Evolutionary conservation across 2,888 invertebrate species (phyloP).

Genomic region (Aporophyla nigra): DNA sequence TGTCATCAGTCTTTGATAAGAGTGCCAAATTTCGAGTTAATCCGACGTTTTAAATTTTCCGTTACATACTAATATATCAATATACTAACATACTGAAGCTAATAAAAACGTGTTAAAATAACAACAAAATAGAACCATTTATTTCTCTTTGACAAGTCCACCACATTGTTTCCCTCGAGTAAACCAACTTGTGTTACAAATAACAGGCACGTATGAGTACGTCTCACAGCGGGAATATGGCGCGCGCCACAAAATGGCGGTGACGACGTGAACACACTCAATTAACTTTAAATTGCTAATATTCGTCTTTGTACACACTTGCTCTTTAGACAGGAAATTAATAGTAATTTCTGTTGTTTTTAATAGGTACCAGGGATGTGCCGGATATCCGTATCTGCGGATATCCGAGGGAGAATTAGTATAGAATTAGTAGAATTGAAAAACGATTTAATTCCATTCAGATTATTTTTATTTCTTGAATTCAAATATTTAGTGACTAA

Average conservation of each 20-base stretch:
- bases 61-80: too few relatives aligned
- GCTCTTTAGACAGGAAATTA: slow-evolving; percentile 20
- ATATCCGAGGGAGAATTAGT: too few relatives aligned
- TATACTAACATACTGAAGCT: too few relatives aligned
- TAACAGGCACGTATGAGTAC: slow-evolving; percentile 10
- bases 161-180: slow-evolving; percentile 6
- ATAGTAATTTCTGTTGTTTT: slow-evolving; percentile 6
- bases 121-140: not conserved
- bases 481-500: too few relatives aligned
- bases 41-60: too few relatives aligned
- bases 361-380: not conserved
- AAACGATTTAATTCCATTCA: too few relatives aligned
- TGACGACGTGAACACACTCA: slow-evolving; percentile 10
- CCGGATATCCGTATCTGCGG: too few relatives aligned
- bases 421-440: too few relatives aligned
- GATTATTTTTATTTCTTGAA: too few relatives aligned
- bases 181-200: slow-evolving; percentile 14
- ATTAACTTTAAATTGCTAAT: slow-evolving; percentile 52
- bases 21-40: too few relatives aligned
- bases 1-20: too few relatives aligned
- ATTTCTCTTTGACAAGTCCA: slow-evolving; percentile 9
- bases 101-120: too few relatives aligned
- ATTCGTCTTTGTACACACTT: slow-evolving; percentile 19
- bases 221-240: slow-evolving; percentile 16
- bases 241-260: not conserved